Percentiles rank a stretch among this genome's conserved stretches.
Conservation (phyloP, 2,113 vertebrate species). For the Laticauda colubrina region DNA sequence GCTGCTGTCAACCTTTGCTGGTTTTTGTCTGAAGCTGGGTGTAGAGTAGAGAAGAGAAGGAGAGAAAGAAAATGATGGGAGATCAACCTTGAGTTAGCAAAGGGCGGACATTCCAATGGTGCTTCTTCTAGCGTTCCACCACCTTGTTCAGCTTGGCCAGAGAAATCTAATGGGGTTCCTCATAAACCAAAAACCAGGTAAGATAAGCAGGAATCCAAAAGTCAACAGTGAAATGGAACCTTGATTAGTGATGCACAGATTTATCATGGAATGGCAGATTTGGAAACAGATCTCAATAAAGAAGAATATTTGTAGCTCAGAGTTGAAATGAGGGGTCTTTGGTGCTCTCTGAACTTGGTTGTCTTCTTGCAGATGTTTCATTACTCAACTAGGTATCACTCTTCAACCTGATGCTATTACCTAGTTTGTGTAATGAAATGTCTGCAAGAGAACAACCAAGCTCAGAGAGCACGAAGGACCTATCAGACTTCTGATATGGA, state of each 20-base stretch:
- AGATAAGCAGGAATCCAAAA: background rate
- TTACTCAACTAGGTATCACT: no score
- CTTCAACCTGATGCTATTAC: no score
- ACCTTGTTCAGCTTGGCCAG: background rate
- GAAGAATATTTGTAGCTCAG: no score
- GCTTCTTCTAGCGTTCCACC: background rate
- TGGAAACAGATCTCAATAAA: background rate
- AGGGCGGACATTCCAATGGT: background rate
- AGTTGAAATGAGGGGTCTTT: no score
- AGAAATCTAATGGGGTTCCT: background rate
- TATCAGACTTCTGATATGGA: no score
- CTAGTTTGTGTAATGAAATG: no score
- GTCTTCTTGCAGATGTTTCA: no score
- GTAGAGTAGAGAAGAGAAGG: background rate
- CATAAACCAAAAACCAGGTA: background rate
- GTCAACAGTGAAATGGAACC: background rate
- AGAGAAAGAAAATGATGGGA: background rate
- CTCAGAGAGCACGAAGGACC: no score
- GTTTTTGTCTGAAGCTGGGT: background rate
- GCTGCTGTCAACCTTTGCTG: constrained; percentile 56
- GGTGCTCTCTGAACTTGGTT: no score
- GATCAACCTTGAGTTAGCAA: background rate
- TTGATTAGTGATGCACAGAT: background rate
- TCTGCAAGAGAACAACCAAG: no score
- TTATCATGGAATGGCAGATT: background rate